These are phyloP conservation scores for Dicentrarchus labrax DNA, from an alignment of 2,113 vertebrate species.

Conservation along the genomic window DNA sequence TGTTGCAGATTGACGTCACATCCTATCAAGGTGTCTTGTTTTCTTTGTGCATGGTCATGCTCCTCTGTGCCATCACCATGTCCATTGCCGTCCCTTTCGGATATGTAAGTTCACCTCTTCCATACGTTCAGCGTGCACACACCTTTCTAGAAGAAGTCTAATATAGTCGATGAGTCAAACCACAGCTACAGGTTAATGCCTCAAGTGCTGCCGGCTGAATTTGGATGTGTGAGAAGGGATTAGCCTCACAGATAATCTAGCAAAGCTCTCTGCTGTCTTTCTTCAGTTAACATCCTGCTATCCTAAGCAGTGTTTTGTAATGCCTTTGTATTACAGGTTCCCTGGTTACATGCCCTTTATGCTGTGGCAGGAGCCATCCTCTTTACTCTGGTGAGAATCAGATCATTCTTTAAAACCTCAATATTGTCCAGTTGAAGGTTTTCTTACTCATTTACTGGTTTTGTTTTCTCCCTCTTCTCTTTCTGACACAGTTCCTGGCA, in stretches of 20 bases:
- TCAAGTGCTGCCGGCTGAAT: constrained; percentile 18
- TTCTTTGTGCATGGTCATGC: constrained; percentile 90
- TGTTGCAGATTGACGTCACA: constrained; percentile 90
- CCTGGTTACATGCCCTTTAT: constrained; percentile 93
- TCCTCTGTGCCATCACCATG: constrained; percentile 89
- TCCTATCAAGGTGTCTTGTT: constrained; percentile 92
- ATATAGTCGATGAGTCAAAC: constrained; percentile 49
- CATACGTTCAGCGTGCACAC: neutral
- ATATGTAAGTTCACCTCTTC: constrained; percentile 87
- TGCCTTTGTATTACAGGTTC: constrained; percentile 83
- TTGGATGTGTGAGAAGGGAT: constrained; percentile 46
- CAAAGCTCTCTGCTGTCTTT: constrained; percentile 23
- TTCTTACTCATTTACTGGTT: neutral
- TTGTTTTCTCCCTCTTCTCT: constrained; percentile 3
- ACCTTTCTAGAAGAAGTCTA: constrained; percentile 19
- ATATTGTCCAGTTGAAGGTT: neutral
- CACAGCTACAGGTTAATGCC: constrained; percentile 10
- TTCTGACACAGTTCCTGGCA: constrained; percentile 89
- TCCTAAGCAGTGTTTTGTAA: constrained; percentile 43
- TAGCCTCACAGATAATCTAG: constrained; percentile 59
- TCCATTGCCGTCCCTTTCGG: constrained; percentile 89
- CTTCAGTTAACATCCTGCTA: neutral
- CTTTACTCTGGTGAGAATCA: constrained; percentile 92
- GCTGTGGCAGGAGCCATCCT: constrained; percentile 90
- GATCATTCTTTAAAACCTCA: neutral